A percentile compares a stretch with the other conserved stretches of the same genome.
Conservation (phyloP, 2,888 invertebrate genomes). For the Serrognathus titanus region DNA sequence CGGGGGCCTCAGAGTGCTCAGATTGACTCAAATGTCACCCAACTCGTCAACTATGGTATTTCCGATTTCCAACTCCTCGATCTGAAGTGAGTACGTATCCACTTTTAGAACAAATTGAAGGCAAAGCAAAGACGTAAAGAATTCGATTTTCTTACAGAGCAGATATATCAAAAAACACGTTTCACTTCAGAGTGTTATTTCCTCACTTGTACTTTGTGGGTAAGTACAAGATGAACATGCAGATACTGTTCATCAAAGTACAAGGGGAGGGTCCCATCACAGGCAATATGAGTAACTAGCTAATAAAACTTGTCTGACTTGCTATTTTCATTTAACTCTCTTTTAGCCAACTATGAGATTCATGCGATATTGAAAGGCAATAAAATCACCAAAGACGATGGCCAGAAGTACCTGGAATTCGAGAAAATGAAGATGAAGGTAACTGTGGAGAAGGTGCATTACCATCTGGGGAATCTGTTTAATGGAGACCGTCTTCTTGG, state of each 20-base stretch:
- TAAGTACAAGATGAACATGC: conserved; percentile 67
- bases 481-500: conserved; percentile 57
- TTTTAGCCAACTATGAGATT: conserved; percentile 63
- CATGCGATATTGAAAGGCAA: conserved; percentile 63
- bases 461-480: conserved; percentile 65
- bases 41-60: conserved; percentile 7
- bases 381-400: conserved; percentile 52
- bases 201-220: conserved; percentile 60
- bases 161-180: conserved; percentile 59
- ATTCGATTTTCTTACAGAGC: conserved; percentile 2
- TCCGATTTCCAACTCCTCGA: conserved; percentile 12
- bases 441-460: conserved; percentile 57
- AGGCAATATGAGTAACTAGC: conserved; percentile 64
- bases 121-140: background rate
- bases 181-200: conserved; percentile 59
- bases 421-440: conserved; percentile 63
- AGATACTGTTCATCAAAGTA: conserved; percentile 59
- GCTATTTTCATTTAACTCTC: conserved; percentile 8
- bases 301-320: background rate
- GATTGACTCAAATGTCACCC: conserved; percentile 11
- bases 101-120: background rate
- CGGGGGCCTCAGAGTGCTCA: background rate
- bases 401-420: conserved; percentile 59
- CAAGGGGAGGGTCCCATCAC: conserved; percentile 63
- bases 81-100: conserved; percentile 10